A percentile compares a stretch with the other conserved stretches of the same genome.
Evolutionary conservation across 2,797 vertebrate genomes (phyloP).

Genomic region (Fringilla coelebs): DNA sequence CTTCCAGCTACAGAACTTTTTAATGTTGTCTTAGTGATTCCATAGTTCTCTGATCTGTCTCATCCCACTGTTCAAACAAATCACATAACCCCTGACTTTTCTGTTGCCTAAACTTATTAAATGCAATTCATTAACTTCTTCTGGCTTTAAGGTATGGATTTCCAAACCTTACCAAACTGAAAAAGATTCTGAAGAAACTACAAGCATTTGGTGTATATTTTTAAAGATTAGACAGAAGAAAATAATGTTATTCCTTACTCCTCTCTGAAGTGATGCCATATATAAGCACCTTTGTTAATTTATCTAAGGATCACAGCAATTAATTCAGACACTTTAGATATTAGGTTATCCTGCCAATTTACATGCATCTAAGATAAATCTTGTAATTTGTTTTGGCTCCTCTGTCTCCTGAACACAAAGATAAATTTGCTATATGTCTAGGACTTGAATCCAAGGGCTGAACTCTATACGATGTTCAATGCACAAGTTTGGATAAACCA

Average conservation of each 20-base stretch:
- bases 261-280: not conserved
- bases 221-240: not conserved
- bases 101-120: not conserved
- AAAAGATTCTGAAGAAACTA: not conserved
- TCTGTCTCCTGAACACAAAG: not conserved
- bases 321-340: constrained; percentile 6
- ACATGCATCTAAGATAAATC: constrained; percentile 13
- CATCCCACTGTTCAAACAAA: not conserved
- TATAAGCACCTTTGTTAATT: not conserved
- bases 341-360: not conserved
- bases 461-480: not conserved
- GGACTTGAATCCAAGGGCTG: not conserved
- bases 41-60: not conserved
- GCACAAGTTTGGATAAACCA: not conserved
- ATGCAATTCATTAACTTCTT: not conserved
- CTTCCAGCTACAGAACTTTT: not conserved
- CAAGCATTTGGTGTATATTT: not conserved
- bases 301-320: not conserved
- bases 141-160: not conserved
- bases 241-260: not conserved
- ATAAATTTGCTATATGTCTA: not conserved
- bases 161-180: not conserved
- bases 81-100: not conserved
- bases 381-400: constrained; percentile 1
- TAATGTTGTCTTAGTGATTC: not conserved